These are phyloP conservation scores for Molossus alvarezi DNA, from an alignment of 2,797 vertebrate species.

Conservation along the genomic window DNA sequence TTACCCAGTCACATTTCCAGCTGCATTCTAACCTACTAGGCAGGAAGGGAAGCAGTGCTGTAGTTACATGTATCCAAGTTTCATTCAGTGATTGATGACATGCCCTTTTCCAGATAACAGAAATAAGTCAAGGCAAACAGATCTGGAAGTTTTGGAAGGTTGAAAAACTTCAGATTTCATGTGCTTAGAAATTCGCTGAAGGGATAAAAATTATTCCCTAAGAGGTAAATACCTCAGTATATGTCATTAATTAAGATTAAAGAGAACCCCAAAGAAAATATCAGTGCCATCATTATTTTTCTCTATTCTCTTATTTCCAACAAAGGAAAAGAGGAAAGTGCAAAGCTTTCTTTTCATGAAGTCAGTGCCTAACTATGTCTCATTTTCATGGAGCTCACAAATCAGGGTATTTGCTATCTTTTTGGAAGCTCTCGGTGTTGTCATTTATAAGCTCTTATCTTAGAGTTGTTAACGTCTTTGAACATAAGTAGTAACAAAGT, in stretches of 20 bases:
- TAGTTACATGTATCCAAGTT: background rate
- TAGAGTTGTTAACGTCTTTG: conserved; percentile 18
- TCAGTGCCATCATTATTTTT: background rate
- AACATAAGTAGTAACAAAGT: conserved; percentile 19
- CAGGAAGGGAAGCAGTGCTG: background rate
- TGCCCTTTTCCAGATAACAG: conserved; percentile 47
- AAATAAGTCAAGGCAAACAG: conserved; percentile 44
- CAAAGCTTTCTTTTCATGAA: background rate
- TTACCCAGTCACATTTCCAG: background rate
- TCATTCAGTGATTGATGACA: conserved; percentile 24
- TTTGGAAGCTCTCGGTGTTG: background rate
- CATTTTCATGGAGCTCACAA: background rate
- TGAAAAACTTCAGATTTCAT: conserved; percentile 23
- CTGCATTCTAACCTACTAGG: background rate
- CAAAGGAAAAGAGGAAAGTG: background rate
- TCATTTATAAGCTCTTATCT: conserved; percentile 17
- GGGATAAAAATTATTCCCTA: conserved; percentile 50
- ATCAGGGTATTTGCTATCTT: background rate
- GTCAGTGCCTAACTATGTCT: background rate
- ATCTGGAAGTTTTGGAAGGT: conserved; percentile 68
- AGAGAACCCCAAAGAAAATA: background rate
- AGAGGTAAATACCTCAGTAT: background rate
- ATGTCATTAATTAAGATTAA: conserved; percentile 29
- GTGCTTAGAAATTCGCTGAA: conserved; percentile 9
- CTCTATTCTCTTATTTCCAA: conserved; percentile 18